Base-by-base conservation (phyloP, 2,113 vertebrate species). In the zebrafish (Danio rerio) region DNA sequence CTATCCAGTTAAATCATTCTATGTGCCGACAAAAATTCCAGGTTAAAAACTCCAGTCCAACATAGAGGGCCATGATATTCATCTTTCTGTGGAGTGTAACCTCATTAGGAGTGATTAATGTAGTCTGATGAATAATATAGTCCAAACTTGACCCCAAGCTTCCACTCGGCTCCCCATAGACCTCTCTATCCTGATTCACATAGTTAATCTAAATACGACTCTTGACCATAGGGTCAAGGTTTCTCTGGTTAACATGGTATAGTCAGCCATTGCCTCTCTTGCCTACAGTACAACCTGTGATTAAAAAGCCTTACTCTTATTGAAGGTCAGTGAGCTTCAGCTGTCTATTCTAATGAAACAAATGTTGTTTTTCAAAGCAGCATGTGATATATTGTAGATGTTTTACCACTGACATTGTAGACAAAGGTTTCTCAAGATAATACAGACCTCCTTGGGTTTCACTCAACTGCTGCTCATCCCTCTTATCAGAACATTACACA, bases 101-200 rank as follows among this genome's bases (percentile, higher is more conserved):
- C 90, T 92, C 89, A 91, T 93, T 92, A 91, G 74, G 85, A 90
- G 88, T 88, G 91, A 93, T 93, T 90, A 91, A 92, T 90, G 88
- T 84, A 73, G 82, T 62, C 40, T 10, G 13, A n/a, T 84, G 63
- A 85, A 73, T 59, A 84, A 55, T 59, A 6, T 42, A 84, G 81
- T 85, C 81, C 66, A 11, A 70, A 55, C 31, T 13, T 42, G 84
- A 71, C 43, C 56, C 70, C 10, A 62, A 73, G 73, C 82, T 21
- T 71, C 49, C 10, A 70, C 10, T 18, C 49, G 21, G 9, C 16
- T 63, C 5, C 73, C 83, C 15, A 43, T 12, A 82, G 53, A 78
- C 49, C 47, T 40, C n/a, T 43, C 43, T n/a, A 69, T 66, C 10
- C 81, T 45, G 61, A 7, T 76, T 20, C n/a, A 42, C 59, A 43